Evolutionary conservation across 2,888 invertebrate species (phyloP).

Genomic region (Cosmia trapezina): DNA sequence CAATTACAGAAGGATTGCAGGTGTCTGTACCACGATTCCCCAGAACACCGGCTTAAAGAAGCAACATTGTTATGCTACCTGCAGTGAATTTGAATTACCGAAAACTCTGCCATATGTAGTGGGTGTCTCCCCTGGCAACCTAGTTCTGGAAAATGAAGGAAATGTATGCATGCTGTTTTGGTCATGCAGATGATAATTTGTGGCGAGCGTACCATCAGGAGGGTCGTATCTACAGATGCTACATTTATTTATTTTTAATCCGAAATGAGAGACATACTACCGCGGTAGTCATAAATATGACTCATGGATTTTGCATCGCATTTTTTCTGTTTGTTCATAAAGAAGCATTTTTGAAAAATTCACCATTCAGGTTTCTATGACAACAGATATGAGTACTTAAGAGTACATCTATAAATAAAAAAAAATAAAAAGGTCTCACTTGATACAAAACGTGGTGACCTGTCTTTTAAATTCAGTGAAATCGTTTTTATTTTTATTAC

Average conservation of each 20-base stretch:
- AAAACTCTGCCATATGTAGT: neutral
- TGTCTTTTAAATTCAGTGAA: neutral
- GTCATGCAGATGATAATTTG: neutral
- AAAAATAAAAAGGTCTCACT: neutral
- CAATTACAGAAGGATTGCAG: conserved; percentile 25
- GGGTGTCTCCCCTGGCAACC: neutral
- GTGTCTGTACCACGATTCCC: neutral
- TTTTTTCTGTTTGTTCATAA: no score
- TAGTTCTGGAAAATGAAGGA: neutral
- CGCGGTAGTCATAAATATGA: neutral
- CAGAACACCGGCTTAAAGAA: conserved; percentile 6
- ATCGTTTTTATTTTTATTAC: neutral
- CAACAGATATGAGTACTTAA: no score
- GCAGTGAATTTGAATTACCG: conserved; percentile 38
- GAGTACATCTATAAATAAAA: no score
- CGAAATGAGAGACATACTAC: neutral
- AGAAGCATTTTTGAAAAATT: no score
- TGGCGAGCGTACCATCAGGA: neutral
- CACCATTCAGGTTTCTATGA: no score
- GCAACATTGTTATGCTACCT: conserved; percentile 30
- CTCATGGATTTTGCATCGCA: neutral
- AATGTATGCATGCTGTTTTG: neutral
- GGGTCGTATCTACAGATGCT: neutral
- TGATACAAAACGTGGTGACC: neutral
- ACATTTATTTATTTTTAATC: neutral